Base-by-base conservation (phyloP, 2,888 invertebrate species). In the Chrysodeixis includens region DNA sequence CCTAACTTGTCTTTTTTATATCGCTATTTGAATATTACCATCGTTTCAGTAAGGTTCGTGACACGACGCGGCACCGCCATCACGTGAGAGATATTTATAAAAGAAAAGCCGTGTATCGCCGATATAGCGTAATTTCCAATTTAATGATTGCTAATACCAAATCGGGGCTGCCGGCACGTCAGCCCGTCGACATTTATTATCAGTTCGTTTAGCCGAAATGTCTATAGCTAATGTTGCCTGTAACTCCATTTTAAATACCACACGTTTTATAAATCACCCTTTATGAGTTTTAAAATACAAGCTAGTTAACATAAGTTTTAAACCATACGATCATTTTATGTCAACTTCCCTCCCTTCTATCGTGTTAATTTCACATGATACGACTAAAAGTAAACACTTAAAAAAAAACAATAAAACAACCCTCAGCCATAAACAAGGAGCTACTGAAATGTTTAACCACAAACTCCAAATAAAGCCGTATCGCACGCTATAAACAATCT, bases 1-100 rank as follows among this genome's bases (percentile, higher is more conserved):
- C 92, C 93, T 93, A 94, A 94, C 94, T 94, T 94, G 93, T 94
- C 93, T 94, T 94, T 94, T 95, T 94, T 94, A 94, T 94, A 94
- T 91, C 92, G 92, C 92, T 90, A 94, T 95, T 95, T 94, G 95
- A 94, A 95, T 95, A 95, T 94, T 94, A 90, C 90, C 90, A 93
- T 93, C 93, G 94, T 92, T 92, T 90, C 88, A 83, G 89, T 87
- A 82, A 87, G 91, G 93, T 93, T 93, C 94, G 93, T 94, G 95
- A 90, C 93, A 94, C 94, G 93, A 90, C 91, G 83, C 89, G 94
- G 94, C 93, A 94, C 94, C 90, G 90, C 85, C 82, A 91, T 95
- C 94, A 94, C 95, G 95, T 94, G 94, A 93, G 90, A 93, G 91
- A 92, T 94, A 94, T 94, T 95, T 94, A 94, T 94, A 94, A 94